These are phyloP conservation scores for Coilia nasus DNA, from an alignment of 2,797 vertebrate genomes.

Conservation along the genomic window DNA sequence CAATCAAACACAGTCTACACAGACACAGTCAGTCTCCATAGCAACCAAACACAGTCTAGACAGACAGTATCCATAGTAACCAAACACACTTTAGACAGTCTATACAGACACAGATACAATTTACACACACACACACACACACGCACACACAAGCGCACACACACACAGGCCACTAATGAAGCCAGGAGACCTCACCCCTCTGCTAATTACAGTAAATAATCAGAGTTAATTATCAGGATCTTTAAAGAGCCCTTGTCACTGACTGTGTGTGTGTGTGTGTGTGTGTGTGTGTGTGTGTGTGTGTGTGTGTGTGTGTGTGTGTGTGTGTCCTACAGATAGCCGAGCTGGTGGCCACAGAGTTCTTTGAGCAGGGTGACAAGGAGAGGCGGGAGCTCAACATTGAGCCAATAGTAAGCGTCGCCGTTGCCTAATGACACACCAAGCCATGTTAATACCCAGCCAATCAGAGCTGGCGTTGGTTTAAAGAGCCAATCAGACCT, in stretches of 20 bases:
- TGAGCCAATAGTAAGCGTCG: slow-evolving; percentile 88
- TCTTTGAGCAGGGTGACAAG: slow-evolving; percentile 98
- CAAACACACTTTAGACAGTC: too few species aligned
- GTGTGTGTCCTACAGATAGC: slow-evolving; percentile 82
- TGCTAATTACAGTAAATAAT: not conserved
- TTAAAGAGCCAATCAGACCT: too few species aligned
- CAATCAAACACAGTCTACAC: too few species aligned
- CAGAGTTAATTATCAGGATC: not conserved
- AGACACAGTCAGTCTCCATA: too few species aligned
- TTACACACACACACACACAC: slow-evolving; percentile 34
- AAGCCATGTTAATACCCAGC: too few species aligned
- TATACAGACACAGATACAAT: too few species aligned
- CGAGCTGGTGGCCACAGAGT: slow-evolving; percentile 94
- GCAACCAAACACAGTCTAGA: too few species aligned
- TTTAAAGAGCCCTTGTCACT: not conserved
- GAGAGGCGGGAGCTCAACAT: slow-evolving; percentile 93
- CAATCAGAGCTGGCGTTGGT: too few species aligned
- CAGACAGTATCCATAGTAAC: too few species aligned
- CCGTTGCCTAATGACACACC: too few species aligned
- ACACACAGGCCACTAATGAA: slow-evolving; percentile 32
- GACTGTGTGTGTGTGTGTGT: too few species aligned
- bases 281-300: not conserved
- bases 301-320: not conserved
- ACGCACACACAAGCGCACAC: slow-evolving; percentile 18
- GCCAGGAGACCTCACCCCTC: not conserved